Evolutionary conservation across 2,888 invertebrate genomes (phyloP).

Genomic region (Chymomyza procnemis): DNA sequence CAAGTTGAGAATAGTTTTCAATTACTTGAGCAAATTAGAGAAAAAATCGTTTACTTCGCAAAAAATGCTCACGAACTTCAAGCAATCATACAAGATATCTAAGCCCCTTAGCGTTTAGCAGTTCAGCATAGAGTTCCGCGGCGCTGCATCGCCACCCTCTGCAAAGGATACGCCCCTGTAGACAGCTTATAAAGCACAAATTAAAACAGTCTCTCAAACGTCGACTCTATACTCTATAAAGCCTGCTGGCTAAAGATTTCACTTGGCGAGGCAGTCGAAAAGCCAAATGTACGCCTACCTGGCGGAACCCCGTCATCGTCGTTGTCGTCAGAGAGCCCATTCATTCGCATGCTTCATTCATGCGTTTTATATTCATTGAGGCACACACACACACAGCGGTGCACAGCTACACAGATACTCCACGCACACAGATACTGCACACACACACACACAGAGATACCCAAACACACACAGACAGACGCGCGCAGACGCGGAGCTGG

Average conservation of each 20-base stretch:
- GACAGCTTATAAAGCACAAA: neutral
- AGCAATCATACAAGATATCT: no score
- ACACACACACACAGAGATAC: constrained; percentile 17
- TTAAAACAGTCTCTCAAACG: neutral
- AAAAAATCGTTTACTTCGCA: no score
- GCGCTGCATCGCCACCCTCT: no score
- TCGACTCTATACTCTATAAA: neutral
- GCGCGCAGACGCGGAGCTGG: constrained; percentile 1
- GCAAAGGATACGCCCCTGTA: no score
- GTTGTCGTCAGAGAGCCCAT: constrained; percentile 14
- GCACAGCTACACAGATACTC: no score
- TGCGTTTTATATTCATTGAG: constrained; percentile 60
- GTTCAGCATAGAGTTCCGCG: no score
- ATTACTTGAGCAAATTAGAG: no score
- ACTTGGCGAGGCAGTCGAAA: constrained; percentile 38
- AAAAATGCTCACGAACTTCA: no score
- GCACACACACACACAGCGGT: constrained; percentile 25
- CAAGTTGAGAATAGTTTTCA: no score
- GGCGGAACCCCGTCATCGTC: constrained; percentile 4
- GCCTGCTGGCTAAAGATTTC: constrained; percentile 24
- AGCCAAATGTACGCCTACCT: constrained; percentile 65
- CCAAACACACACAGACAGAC: constrained; percentile 12
- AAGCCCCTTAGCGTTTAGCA: no score
- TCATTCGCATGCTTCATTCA: constrained; percentile 51
- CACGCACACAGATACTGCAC: no score